A percentile compares a stretch with the other conserved stretches of the same genome.
phyloP scores from a whole-genome alignment of 2,888 invertebrate species.

The Cryptosula pallasiana region DNA sequence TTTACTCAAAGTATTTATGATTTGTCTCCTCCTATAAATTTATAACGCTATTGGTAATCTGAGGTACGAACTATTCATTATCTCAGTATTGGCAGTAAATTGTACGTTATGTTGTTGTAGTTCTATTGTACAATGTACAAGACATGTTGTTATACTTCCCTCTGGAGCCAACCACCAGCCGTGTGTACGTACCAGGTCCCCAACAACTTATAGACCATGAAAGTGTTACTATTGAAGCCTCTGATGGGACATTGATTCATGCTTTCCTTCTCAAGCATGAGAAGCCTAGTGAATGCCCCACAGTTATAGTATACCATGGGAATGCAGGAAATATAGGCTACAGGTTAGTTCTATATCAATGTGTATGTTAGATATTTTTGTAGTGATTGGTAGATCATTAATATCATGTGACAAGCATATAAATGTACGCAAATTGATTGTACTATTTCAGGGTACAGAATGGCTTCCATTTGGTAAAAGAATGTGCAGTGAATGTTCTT shows the following conservation, averaged over 20 bases:
- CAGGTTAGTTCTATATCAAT: too few species aligned
- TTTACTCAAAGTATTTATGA: too few species aligned
- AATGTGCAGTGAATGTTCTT: constrained; percentile 72
- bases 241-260: constrained; percentile 51
- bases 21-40: too few species aligned
- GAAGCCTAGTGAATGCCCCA: constrained; percentile 57
- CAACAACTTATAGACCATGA: constrained; percentile 77
- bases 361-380: too few species aligned
- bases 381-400: too few species aligned
- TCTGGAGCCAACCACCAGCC: constrained; percentile 79
- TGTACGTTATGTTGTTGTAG: constrained; percentile 56
- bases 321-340: constrained; percentile 97
- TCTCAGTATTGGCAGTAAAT: too few species aligned
- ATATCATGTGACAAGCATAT: neutral
- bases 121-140: constrained; percentile 77
- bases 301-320: constrained; percentile 85
- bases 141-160: constrained; percentile 78
- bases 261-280: constrained; percentile 53
- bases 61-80: too few species aligned
- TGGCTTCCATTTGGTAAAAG: neutral
- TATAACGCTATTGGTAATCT: constrained; percentile 20
- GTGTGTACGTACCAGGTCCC: constrained; percentile 81
- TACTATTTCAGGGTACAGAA: neutral
- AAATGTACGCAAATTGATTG: neutral
- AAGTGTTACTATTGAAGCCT: constrained; percentile 64